phyloP scores from a whole-genome alignment of 64 coral and sea anemone species.

The Stichodactyla helianthus region DNA sequence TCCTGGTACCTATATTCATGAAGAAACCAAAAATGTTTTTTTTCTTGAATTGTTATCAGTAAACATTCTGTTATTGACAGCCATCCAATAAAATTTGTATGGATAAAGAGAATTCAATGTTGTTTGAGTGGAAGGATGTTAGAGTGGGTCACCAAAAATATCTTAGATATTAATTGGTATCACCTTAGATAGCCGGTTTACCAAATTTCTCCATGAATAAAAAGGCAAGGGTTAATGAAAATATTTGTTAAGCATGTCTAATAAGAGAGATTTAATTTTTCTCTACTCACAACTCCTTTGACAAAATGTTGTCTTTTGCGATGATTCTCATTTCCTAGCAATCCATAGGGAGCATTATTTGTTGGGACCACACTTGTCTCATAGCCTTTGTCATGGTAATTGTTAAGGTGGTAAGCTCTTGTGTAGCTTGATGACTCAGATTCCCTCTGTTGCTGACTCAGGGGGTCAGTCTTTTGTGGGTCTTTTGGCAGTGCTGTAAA shows the following conservation, averaged over 20 bases:
- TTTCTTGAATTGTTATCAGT: not conserved
- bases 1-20: conserved; percentile 41
- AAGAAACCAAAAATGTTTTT: not conserved
- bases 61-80: too few relatives aligned
- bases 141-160: too few relatives aligned
- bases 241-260: too few relatives aligned
- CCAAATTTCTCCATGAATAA: too few relatives aligned
- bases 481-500: conserved; percentile 31
- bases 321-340: conserved; percentile 9
- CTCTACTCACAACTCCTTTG: conserved; percentile 25
- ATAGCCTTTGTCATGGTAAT: conserved; percentile 36
- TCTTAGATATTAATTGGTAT: too few relatives aligned
- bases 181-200: too few relatives aligned
- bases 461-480: conserved; percentile 13
- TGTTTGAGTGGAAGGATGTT: too few relatives aligned
- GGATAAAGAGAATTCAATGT: too few relatives aligned
- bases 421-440: conserved; percentile 21
- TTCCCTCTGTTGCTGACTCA: conserved; percentile 15
- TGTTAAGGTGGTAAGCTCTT: conserved; percentile 36
- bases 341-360: conserved; percentile 16
- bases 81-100: too few relatives aligned
- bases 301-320: conserved; percentile 40
- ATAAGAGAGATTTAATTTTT: too few relatives aligned
- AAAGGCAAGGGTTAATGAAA: too few relatives aligned
- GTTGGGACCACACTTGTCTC: conserved; percentile 10